Evolutionary conservation across 2,797 vertebrate genomes (phyloP), one percentile per base, ranked within the genome.

Genomic region (Schizopygopsis malacanthus): DNA sequence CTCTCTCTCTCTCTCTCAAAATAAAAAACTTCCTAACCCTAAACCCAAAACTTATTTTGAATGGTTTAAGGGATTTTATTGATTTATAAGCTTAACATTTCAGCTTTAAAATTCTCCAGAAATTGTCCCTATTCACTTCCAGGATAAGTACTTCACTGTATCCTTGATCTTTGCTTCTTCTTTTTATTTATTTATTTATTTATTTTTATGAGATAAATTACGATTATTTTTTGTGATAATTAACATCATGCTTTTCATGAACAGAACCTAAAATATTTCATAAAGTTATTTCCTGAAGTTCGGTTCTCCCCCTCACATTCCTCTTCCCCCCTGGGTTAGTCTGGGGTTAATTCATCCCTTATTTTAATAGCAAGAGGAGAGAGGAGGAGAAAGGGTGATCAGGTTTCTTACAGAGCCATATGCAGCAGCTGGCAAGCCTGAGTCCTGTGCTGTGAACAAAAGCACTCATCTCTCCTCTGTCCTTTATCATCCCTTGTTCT

Each of bases 341-440:
- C 69, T 81, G 69, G 69, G 78, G 75, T 87, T 87, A 84, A 87
- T 80, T 87, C 67, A 78, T 39, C 33, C 43, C 84, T 80, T 85
- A 80, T 83, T 83, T 83, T 87, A 83, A 69, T 41, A 84, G 77
- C 61, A 43, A 67, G 81, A 73, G 37, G 52, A 81, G 85, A 76
- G 82, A 71, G 50, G 52, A 80, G 72, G 65, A 84, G 50, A 69
- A 79, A 87, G 76, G 82, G 80, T 87, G 84, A 87, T 90, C 82
- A 43, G 39, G 84, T 90, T 90, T 88, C 87, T 65, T 52, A 71
- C 70, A 22, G 12, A 84, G 75, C 67, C 75, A 54, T 85, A 76
- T 71, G 67, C 78, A 90, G 86, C 89, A 90, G 89, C 87, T 90
- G 89, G 86, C 80, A 73, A 56, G 81, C 89, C 79, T 76, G 71